These are phyloP conservation scores for Steinernema feltiae DNA, from an alignment of 1,140 invertebrate genomes.

Conservation along the genomic window DNA sequence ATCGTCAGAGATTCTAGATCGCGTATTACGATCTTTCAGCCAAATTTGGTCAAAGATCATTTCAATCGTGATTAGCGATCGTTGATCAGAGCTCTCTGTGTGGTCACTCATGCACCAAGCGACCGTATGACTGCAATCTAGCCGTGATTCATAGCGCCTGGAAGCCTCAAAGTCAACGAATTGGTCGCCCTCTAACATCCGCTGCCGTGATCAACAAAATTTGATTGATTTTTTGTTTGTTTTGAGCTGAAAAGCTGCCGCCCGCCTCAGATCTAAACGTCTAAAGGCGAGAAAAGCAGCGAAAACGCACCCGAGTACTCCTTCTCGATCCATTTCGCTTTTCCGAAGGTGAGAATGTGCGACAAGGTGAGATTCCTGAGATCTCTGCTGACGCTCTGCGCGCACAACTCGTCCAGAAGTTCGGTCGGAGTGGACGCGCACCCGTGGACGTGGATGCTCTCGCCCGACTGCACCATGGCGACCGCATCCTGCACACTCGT, in stretches of 20 bases:
- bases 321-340: slow-evolving; percentile 17
- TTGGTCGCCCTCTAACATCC: too few relatives aligned
- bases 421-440: slow-evolving; percentile 30
- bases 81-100: too few relatives aligned
- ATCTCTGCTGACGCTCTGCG: slow-evolving; percentile 8
- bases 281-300: too few relatives aligned
- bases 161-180: too few relatives aligned
- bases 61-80: neutral
- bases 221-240: too few relatives aligned
- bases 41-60: slow-evolving; percentile 1
- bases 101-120: too few relatives aligned
- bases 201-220: too few relatives aligned
- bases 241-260: too few relatives aligned
- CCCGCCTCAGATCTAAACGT: too few relatives aligned
- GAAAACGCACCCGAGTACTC: slow-evolving; percentile 32
- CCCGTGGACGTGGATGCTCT: slow-evolving; percentile 18
- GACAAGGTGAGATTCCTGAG: slow-evolving; percentile 30
- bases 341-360: slow-evolving; percentile 33
- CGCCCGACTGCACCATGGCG: neutral
- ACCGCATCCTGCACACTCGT: neutral
- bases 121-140: too few relatives aligned
- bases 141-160: too few relatives aligned
- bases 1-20: neutral
- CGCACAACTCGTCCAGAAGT: slow-evolving; percentile 26
- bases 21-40: neutral